Evolutionary conservation across 2,888 invertebrate genomes (phyloP), one percentile per base, ranked within the genome.

Genomic region (Cataglyphis cursor): DNA sequence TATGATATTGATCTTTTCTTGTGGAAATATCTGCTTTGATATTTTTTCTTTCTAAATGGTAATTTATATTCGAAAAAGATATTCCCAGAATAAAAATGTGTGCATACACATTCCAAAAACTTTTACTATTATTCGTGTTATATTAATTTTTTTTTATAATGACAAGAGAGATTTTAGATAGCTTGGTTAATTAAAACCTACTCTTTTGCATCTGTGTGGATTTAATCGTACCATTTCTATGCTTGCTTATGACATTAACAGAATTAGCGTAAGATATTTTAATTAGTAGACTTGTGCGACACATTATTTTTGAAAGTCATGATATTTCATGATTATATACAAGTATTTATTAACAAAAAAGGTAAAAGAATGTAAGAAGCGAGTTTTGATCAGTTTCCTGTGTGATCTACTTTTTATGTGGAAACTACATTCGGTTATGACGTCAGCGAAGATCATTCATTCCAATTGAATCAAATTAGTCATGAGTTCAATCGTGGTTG

Each of bases 391-490:
- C 38, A 65, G 24, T 38, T 41, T 80, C 48, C 48, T 35, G 1
- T 28, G 1, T 54, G 59, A 70, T 70, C 78, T 61, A 80, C 78
- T 80, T 80, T 70, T 80, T 72, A 38, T 78, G 44, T 44, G 44
- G 12, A 70, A 59, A 78, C 57, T 70, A 10, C 44, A 35, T 61
- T 35, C 12, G 31, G 21, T 24, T 57, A 12, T 61, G 24, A 72
- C 59, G 57, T 68, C 70, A 78, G 31, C 44, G 10, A 24, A 35
- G 44, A 78, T 44, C 31, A 31, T 70, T 70, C 35, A 35, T 44
- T 44, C 44, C 35, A 72, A 44, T 80, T 59, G 18, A 59, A 80
- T 80, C 59, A 18, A 80, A 80, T 80, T 72, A 80, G 78, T 80
- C 48, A 61, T 59, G 35, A 75, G 65, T 65, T 65, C 51, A 75